Conservation (phyloP, 2,888 invertebrate genomes). For the Selenia dentaria region DNA sequence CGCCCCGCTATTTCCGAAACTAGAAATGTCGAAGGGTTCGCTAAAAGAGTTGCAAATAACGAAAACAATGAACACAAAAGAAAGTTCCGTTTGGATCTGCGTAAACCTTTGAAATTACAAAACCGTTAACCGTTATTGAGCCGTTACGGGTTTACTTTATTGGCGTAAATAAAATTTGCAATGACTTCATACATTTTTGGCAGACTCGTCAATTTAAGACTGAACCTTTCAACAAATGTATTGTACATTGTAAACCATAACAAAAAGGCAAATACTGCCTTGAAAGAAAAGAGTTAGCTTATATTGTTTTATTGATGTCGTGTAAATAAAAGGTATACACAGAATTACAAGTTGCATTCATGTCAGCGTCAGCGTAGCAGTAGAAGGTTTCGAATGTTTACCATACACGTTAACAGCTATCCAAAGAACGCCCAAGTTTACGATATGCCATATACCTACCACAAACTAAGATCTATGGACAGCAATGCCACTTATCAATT, state of each 20-base stretch:
- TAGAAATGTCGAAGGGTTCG: constrained; percentile 55
- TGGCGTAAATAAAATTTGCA: constrained; percentile 44
- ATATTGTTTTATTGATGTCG: constrained; percentile 27
- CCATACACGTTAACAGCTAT: constrained; percentile 32
- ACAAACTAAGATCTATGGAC: constrained; percentile 1
- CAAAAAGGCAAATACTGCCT: constrained; percentile 13
- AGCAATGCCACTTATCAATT: neutral
- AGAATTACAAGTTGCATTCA: constrained; percentile 22
- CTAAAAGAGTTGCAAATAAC: constrained; percentile 65
- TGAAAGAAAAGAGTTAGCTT: constrained; percentile 21
- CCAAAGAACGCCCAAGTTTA: constrained; percentile 28
- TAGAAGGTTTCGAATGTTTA: constrained; percentile 25
- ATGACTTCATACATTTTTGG: constrained; percentile 21
- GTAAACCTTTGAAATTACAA: constrained; percentile 43
- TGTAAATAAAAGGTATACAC: constrained; percentile 26
- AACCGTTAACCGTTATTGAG: constrained; percentile 58
- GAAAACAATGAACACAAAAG: constrained; percentile 56
- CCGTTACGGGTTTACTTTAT: constrained; percentile 60
- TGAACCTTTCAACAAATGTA: constrained; percentile 23
- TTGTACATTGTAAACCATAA: constrained; percentile 17
- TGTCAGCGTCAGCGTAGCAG: constrained; percentile 26
- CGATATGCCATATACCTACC: constrained; percentile 24
- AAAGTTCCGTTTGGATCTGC: constrained; percentile 42
- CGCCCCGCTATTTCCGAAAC: constrained; percentile 46
- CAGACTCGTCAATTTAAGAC: constrained; percentile 30